Base-by-base conservation (phyloP, 2,113 vertebrate species). In the Origma solitaria region DNA sequence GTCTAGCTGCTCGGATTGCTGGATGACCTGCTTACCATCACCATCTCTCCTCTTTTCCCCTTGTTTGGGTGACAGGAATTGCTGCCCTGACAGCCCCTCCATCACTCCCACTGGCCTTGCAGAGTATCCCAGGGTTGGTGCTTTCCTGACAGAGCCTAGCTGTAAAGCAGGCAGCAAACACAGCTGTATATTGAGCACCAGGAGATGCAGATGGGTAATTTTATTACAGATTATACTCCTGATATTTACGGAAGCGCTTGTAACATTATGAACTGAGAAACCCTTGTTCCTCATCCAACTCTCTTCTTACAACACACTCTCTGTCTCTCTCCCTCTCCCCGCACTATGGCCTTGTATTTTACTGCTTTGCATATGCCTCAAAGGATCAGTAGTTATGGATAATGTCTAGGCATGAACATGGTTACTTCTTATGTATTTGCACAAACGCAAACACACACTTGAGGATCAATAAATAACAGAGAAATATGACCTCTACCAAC, bases 1-100 rank as follows among this genome's bases (percentile, higher is more conserved):
- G 13, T 27, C 33, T 38, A 38, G 31, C 4, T 22, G 38, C 42
- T 18, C 0, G 0, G 18, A 42, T 7, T 64, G 15, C 65, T 90
- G 53, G 4, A 35, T 72, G 44, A n/a, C 17, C 17, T 8, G 4
- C 30, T 47, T 5, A 1, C 54, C 25, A 47, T 47, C 27, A 24
- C 13, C 3, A 4, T 2, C 7, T 49, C 25, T 82, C 11, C 25
- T 40, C 44, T 69, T 68, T 62, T 50, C 42, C 35, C 15, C 17
- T 82, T 62, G 10, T 58, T 31, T 61, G 25, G 28, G 25, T 79
- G n/a, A 18, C 7, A 25, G 56, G 18, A 79, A 30, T 38, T 7
- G 3, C 22, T 58, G 42, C 22, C 24, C n/a, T 80, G 38, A 31
- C 49, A 37, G 80, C 7, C n/a, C 30, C 38, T 11, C 38, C 20